Base-by-base conservation (phyloP, 2,888 invertebrate genomes). In the Ptilodon capucinus region DNA sequence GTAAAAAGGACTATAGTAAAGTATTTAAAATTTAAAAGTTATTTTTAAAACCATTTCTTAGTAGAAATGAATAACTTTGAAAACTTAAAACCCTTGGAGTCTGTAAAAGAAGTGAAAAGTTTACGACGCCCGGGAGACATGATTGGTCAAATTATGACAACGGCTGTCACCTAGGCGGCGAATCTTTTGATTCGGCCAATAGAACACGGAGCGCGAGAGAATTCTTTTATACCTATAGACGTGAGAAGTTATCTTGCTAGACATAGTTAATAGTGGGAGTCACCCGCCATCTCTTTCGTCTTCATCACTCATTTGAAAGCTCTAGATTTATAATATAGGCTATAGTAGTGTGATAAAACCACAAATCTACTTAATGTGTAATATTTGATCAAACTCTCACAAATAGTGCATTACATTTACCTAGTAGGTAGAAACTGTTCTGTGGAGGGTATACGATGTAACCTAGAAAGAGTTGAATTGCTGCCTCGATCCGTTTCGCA, bases 121-220 rank as follows among this genome's bases (percentile, higher is more conserved):
- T 40, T 16, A 16, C 16, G 28, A 14, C 13, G 28, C 30, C 9
- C 21, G 42, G 32, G 46, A 40, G 43, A 21, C 34, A 42, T 71
- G 69, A 81, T 81, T 81, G 77, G 80, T 78, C 70, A 78, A 81
- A 81, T 81, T 71, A 79, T 57, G 40, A 44, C 48, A 55, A 51
- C 40, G 42, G 52, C 23, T 32, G 54, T 34, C 50, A 44, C 55
- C 54, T 42, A 17, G 28, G 16, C 45, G 35, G 48, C 42, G 2
- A 34, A 19, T 39, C 28, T 32, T 16, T 19, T 43, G 60, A 60
- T 49, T 30, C 51, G 18, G 78, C 73, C 57, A 79, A 78, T 78
- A 66, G 46, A 57, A 60, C 79, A 79, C 76, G 76, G 17, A 63
- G 3, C 4, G 16, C 8, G 17, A 17, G 32, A 32, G 14, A 7